phyloP scores from a whole-genome alignment of 2,113 vertebrate genomes.

The Petrocephalus zakoni region DNA sequence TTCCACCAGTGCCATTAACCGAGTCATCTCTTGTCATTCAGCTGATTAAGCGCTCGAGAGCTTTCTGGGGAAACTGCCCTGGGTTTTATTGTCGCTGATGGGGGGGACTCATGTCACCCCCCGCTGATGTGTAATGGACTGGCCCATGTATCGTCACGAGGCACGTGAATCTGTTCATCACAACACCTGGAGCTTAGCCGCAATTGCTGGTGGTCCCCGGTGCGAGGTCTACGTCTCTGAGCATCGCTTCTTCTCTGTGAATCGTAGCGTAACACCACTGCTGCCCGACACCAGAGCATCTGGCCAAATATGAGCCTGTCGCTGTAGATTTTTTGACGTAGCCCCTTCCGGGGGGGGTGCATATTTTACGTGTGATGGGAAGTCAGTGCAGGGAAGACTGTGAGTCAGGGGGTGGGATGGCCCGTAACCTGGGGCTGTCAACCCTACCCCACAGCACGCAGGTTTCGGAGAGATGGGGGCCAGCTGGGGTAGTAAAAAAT shows the following conservation, averaged over 20 bases:
- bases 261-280: background rate
- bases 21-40: background rate
- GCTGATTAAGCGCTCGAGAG: background rate
- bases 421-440: background rate
- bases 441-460: background rate
- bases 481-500: conserved; percentile 31
- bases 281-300: background rate
- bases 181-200: background rate
- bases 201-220: background rate
- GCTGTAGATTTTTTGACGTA: background rate
- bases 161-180: background rate
- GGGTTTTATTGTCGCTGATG: conserved; percentile 45
- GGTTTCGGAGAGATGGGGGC: conserved; percentile 24
- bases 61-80: conserved; percentile 31
- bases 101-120: conserved; percentile 32
- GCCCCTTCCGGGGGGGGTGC: background rate
- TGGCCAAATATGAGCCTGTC: background rate
- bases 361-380: background rate
- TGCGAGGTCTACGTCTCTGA: background rate
- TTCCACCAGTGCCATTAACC: background rate
- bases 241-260: background rate
- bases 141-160: background rate
- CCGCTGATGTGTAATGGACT: background rate
- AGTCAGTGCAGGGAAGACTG: background rate
- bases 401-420: background rate